phyloP scores from a whole-genome alignment of 2,888 invertebrate genomes.

The Endotricha flammealis region DNA sequence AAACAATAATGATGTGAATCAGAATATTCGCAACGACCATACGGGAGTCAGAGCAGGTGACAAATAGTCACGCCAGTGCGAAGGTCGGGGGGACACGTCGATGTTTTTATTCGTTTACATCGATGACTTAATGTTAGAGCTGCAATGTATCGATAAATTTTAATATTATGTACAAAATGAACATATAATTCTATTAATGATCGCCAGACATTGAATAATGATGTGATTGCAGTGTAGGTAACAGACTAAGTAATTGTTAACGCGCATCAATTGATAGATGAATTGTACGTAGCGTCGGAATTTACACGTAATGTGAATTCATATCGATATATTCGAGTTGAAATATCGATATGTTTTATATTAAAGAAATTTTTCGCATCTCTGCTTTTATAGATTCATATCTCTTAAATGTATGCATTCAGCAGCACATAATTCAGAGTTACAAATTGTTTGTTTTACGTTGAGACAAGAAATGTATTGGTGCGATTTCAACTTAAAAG shows the following conservation, averaged over 20 bases:
- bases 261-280: conserved; percentile 9
- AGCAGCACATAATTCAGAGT: conserved; percentile 76
- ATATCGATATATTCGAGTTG: conserved; percentile 27
- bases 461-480: conserved; percentile 71
- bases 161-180: conserved; percentile 20
- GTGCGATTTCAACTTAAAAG: conserved; percentile 73
- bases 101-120: conserved; percentile 66
- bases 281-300: not conserved
- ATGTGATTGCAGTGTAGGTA: conserved; percentile 5
- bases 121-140: conserved; percentile 72
- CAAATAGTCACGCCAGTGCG: conserved; percentile 74
- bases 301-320: too few relatives aligned
- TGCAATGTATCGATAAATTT: conserved; percentile 40
- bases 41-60: conserved; percentile 75
- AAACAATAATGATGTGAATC: conserved; percentile 59
- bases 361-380: conserved; percentile 34
- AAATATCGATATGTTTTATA: conserved; percentile 16
- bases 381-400: conserved; percentile 70
- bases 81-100: conserved; percentile 66
- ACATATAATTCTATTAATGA: conserved; percentile 13
- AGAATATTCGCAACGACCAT: conserved; percentile 64
- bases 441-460: conserved; percentile 79
- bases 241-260: conserved; percentile 12
- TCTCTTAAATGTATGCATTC: conserved; percentile 77
- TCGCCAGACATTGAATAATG: conserved; percentile 8